A percentile compares a stretch with the other conserved stretches of the same genome.
Evolutionary conservation across 2,113 vertebrate species (phyloP).

Genomic region (Cisticola juncidis): DNA sequence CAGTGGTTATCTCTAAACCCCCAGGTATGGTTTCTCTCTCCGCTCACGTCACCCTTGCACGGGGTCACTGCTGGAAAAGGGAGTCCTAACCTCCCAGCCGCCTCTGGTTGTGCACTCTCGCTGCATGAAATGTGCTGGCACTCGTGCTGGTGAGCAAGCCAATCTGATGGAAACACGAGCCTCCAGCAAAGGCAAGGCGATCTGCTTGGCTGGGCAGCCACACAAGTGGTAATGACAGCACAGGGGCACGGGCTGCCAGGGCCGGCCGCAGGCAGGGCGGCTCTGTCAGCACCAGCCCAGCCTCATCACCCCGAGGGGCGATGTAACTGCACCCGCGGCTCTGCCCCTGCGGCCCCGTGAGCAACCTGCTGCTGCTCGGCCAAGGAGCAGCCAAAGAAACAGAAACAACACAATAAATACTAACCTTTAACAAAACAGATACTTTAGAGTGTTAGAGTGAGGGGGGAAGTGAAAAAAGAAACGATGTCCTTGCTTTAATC

Average conservation of each 20-base stretch:
- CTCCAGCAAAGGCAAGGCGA: background rate
- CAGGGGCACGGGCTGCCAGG: background rate
- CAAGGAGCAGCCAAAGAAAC: background rate
- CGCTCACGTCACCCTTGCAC: background rate
- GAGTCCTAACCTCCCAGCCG: background rate
- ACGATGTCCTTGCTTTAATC: background rate
- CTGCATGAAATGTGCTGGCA: background rate
- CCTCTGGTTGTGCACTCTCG: background rate
- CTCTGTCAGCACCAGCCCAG: background rate
- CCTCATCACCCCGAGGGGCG: background rate
- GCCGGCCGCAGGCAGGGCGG: background rate
- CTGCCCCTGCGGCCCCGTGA: background rate
- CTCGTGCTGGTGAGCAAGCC: background rate
- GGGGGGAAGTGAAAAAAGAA: background rate
- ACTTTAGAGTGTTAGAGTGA: background rate
- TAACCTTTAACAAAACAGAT: background rate
- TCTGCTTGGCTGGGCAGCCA: slow-evolving; percentile 5
- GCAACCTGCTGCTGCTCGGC: background rate
- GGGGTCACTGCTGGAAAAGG: background rate
- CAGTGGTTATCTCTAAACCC: background rate
- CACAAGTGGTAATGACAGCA: slow-evolving; percentile 9
- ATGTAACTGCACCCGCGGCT: background rate
- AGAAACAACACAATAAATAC: background rate
- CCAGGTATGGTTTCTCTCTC: background rate
- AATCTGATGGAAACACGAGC: background rate